Evolutionary conservation across 2,888 invertebrate genomes (phyloP), one percentile per base, ranked within the genome.

Genomic region (Epistrophe grossulariae): DNA sequence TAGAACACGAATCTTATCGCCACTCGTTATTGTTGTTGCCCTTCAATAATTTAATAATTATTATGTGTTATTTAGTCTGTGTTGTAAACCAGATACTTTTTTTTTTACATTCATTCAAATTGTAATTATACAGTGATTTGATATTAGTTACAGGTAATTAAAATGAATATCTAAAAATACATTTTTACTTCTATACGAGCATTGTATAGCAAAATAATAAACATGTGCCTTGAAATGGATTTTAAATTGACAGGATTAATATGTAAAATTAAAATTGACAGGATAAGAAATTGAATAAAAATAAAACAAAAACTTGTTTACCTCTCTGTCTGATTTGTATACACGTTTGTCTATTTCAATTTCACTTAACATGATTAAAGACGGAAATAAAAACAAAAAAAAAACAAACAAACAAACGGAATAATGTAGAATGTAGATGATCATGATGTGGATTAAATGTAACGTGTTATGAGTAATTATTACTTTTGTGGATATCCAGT

Each of bases 131-230:
- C 5, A 40, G 35, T 50, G 28, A 70, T 70, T 70, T 55, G 4
- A 70, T 55, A 70, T 52, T 24, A 19, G 70, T 24, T 70, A 19
- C 11, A 40, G 55, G 55, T 70, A 70, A 70, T 70, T 70, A 70
- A 70, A 43, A 9, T 24, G 11, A 17, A 17, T 59, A 19, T 35
- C 11, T 7, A 35, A 59, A 17, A 15, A 48, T 11, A 38, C 17
- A 59, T 35, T 59, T 24, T 13, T 15, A 57, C 9, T 31, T n/a
- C 0, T 28, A 28, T 31, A 24, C 24, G 24, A 24, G 24, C 3
- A 31, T 28, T 11, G 5, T 52, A 11, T 24, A 6, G 13, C 31
- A 5, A 11, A 31, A 3, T 3, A 57, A 35, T 57, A 35, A 35
- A 35, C 10, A 57, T 57, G 10, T 19, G 24, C 10, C 15, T 62